phyloP scores from a whole-genome alignment of 2,113 vertebrate genomes.

The Leptobrachium leishanense region DNA sequence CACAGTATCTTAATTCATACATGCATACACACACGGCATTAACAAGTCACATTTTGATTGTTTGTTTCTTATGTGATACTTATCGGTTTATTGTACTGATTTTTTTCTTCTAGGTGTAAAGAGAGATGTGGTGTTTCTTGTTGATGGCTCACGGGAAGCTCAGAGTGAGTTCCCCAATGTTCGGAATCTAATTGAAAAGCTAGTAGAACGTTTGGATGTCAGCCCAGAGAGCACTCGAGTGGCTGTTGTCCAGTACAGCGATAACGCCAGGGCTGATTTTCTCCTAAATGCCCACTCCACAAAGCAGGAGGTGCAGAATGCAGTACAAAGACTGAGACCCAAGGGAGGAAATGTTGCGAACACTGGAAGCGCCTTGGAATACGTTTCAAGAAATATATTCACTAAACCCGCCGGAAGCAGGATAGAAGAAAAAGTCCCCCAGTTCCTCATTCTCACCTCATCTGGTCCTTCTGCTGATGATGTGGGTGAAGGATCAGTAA shows the following conservation, averaged over 20 bases:
- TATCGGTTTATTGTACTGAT: neutral
- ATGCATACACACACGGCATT: too few species aligned
- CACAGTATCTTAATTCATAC: too few species aligned
- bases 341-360: constrained; percentile 79
- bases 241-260: constrained; percentile 89
- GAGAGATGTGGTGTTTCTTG: constrained; percentile 88
- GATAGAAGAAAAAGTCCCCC: constrained; percentile 87
- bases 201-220: constrained; percentile 81
- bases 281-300: constrained; percentile 80
- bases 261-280: constrained; percentile 80
- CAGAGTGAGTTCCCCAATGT: constrained; percentile 76
- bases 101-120: constrained; percentile 62
- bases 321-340: constrained; percentile 69
- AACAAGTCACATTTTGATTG: too few species aligned
- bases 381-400: constrained; percentile 83
- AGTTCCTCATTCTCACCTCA: constrained; percentile 86
- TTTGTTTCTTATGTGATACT: too few species aligned
- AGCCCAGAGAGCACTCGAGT: constrained; percentile 81
- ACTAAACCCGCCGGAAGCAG: constrained; percentile 86
- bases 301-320: constrained; percentile 78
- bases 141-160: constrained; percentile 79
- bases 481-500: constrained; percentile 69
- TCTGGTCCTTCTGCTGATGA: constrained; percentile 81
- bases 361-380: constrained; percentile 82
- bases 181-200: constrained; percentile 74